Evolutionary conservation across 2,888 invertebrate genomes (phyloP).

Genomic region (Dorcus hopei): DNA sequence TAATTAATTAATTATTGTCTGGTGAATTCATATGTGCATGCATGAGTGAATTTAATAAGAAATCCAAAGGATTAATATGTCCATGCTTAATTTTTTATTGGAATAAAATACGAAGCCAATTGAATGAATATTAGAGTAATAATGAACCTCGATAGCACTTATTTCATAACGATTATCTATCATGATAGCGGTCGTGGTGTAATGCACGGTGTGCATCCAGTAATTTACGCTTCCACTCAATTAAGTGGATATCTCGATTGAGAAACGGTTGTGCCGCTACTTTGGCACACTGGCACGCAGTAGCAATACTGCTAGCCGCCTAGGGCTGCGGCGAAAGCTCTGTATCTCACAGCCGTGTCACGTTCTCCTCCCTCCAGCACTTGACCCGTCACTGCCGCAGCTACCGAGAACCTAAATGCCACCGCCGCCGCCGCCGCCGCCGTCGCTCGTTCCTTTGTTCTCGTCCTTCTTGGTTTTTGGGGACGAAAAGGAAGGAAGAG

Average conservation of each 20-base stretch:
- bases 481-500: constrained; percentile 11
- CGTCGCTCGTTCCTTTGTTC: constrained; percentile 1
- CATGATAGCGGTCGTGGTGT: neutral
- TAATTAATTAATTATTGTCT: too few species aligned
- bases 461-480: neutral
- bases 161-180: neutral
- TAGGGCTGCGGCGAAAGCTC: constrained; percentile 38
- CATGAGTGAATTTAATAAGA: too few species aligned
- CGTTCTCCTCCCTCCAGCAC: constrained; percentile 38
- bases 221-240: constrained; percentile 17
- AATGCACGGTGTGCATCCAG: neutral
- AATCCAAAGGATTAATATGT: too few species aligned
- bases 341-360: constrained; percentile 41
- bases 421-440: constrained; percentile 19
- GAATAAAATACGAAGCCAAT: too few species aligned
- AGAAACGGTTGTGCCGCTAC: constrained; percentile 3
- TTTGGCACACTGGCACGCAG: constrained; percentile 3
- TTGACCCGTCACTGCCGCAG: constrained; percentile 33
- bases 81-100: too few species aligned
- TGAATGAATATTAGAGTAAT: too few species aligned
- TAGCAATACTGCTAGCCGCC: constrained; percentile 33
- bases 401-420: constrained; percentile 13
- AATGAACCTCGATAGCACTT: too few species aligned
- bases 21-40: too few species aligned
- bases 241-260: constrained; percentile 12